Evolutionary conservation across 2,113 vertebrate species (phyloP).

Genomic region (Elgaria multicarinata): DNA sequence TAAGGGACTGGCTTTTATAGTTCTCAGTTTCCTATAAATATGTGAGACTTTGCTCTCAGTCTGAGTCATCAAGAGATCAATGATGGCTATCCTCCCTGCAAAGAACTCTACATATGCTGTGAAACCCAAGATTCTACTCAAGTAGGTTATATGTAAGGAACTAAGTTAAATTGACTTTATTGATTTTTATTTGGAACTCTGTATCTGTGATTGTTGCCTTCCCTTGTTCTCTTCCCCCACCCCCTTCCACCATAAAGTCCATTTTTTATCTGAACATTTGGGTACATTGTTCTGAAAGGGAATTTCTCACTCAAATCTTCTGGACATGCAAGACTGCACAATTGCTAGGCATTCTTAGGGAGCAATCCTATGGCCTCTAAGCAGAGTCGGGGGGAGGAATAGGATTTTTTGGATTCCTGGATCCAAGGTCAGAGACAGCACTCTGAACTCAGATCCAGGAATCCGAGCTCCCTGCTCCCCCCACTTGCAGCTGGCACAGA

Average conservation of each 20-base stretch:
- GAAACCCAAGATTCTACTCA: neutral
- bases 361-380: too few species aligned
- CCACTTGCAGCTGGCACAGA: too few species aligned
- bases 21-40: neutral
- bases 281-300: neutral
- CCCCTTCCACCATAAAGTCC: too few species aligned
- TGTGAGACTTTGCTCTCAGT: neutral
- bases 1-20: neutral
- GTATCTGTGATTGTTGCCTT: too few species aligned
- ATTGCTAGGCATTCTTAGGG: neutral
- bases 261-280: too few species aligned
- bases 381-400: too few species aligned
- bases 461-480: too few species aligned
- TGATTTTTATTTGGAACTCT: neutral
- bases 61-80: neutral
- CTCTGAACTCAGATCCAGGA: too few species aligned
- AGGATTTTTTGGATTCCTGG: too few species aligned
- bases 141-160: neutral
- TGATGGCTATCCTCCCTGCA: too few species aligned
- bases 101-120: neutral
- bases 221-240: too few species aligned
- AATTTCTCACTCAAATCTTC: neutral
- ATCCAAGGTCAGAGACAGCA: too few species aligned
- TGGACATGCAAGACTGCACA: neutral
- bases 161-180: neutral